Evolutionary conservation across 2,888 invertebrate genomes (phyloP).

Genomic region (Deilephila porcellus): DNA sequence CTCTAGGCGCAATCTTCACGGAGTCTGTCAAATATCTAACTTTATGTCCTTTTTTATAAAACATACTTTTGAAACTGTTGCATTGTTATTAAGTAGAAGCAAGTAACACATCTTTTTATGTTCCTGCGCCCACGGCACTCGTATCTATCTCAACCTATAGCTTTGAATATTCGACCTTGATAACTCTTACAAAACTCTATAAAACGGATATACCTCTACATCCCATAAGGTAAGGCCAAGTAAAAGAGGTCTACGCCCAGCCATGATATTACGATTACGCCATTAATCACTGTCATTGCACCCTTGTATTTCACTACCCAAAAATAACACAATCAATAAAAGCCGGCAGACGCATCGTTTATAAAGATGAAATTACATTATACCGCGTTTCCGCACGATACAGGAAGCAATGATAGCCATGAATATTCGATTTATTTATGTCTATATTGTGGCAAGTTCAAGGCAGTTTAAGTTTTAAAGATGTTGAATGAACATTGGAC

Average conservation of each 20-base stretch:
- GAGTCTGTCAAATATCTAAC: too few species aligned
- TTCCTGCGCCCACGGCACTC: too few species aligned
- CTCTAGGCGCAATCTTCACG: too few species aligned
- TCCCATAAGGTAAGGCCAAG: too few species aligned
- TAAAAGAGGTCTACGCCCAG: neutral
- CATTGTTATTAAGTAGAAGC: too few species aligned
- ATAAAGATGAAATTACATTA: neutral
- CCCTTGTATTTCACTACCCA: neutral
- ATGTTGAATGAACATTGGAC: neutral
- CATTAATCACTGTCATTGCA: neutral
- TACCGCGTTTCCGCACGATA: neutral
- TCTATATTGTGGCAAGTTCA: conserved; percentile 1
- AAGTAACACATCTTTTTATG: too few species aligned
- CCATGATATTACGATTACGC: conserved; percentile 1
- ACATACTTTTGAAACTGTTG: too few species aligned
- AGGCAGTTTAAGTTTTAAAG: neutral
- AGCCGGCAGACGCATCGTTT: neutral
- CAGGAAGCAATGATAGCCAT: conserved; percentile 3
- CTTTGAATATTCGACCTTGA: too few species aligned
- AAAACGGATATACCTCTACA: too few species aligned
- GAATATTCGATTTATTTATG: neutral
- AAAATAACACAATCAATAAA: neutral
- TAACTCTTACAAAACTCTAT: too few species aligned
- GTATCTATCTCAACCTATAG: too few species aligned
- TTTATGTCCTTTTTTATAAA: too few species aligned